phyloP scores from a whole-genome alignment of 2,113 vertebrate genomes.

The Centropristis striata region DNA sequence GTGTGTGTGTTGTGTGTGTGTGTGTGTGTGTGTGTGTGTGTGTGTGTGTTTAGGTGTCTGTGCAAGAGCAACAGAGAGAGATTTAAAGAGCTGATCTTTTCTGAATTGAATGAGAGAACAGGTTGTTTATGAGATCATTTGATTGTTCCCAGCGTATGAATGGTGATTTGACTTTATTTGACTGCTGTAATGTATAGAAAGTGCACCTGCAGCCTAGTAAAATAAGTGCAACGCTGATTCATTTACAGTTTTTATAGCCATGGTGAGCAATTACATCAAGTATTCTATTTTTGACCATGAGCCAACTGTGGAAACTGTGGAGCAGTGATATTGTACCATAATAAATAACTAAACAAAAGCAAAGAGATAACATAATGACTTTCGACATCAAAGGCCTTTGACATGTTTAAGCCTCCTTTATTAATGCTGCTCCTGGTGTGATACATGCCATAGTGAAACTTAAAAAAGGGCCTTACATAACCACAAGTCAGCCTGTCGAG shows the following conservation, averaged over 20 bases:
- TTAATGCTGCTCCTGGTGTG: slow-evolving; percentile 37
- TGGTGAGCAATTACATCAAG: not conserved
- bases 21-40: too few relatives aligned
- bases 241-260: not conserved
- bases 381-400: slow-evolving; percentile 23
- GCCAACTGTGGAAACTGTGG: not conserved
- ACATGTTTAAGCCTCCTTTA: slow-evolving; percentile 40
- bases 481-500: slow-evolving; percentile 6
- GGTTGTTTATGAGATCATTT: not conserved
- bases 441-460: slow-evolving; percentile 28
- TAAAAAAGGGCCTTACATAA: slow-evolving; percentile 17
- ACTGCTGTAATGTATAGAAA: not conserved
- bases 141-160: too few relatives aligned
- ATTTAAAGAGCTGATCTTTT: not conserved
- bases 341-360: slow-evolving; percentile 41
- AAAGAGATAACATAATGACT: slow-evolving; percentile 20
- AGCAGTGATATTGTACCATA: slow-evolving; percentile 2
- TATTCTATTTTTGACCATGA: not conserved
- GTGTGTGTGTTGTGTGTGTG: too few relatives aligned
- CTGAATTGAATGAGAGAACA: not conserved
- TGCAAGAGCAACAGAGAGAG: not conserved
- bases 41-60: too few relatives aligned
- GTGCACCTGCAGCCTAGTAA: not conserved
- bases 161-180: not conserved
- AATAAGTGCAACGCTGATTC: not conserved